These are phyloP conservation scores for Rhyacichthys aspro DNA, from an alignment of 2,797 vertebrate species.

Conservation along the genomic window DNA sequence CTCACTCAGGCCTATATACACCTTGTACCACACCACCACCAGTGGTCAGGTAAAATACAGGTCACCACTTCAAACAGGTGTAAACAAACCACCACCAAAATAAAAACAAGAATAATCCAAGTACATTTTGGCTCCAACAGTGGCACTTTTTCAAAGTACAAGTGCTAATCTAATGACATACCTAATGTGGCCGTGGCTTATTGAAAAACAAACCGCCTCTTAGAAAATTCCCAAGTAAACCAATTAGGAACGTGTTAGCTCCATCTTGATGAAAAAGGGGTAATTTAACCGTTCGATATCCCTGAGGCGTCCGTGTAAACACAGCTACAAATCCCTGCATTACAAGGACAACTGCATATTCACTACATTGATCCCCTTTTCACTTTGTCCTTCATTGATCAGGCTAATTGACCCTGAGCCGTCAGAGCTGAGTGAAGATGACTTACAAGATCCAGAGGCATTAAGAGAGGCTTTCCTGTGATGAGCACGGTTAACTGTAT, in stretches of 20 bases:
- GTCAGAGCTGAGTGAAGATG: conserved; percentile 33
- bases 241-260: too few relatives aligned
- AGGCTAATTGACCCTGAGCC: conserved; percentile 63
- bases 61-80: too few relatives aligned
- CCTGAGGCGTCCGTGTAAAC: conserved; percentile 33
- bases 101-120: too few relatives aligned
- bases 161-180: too few relatives aligned
- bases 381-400: conserved; percentile 68
- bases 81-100: too few relatives aligned
- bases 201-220: not conserved
- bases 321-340: conserved; percentile 51
- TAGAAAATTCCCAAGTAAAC: not conserved
- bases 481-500: conserved; percentile 17
- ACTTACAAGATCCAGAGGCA: conserved; percentile 31
- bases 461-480: conserved; percentile 5
- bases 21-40: too few relatives aligned
- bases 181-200: too few relatives aligned
- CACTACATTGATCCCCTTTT: conserved; percentile 50
- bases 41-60: too few relatives aligned
- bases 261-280: too few relatives aligned
- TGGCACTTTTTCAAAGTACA: too few relatives aligned
- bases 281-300: conserved; percentile 1
- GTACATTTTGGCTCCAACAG: too few relatives aligned
- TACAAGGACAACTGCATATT: conserved; percentile 56
- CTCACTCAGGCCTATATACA: too few relatives aligned